A percentile compares a stretch with the other conserved stretches of the same genome.
phyloP scores from a whole-genome alignment of 2,888 invertebrate species.

The Callosobruchus maculatus region DNA sequence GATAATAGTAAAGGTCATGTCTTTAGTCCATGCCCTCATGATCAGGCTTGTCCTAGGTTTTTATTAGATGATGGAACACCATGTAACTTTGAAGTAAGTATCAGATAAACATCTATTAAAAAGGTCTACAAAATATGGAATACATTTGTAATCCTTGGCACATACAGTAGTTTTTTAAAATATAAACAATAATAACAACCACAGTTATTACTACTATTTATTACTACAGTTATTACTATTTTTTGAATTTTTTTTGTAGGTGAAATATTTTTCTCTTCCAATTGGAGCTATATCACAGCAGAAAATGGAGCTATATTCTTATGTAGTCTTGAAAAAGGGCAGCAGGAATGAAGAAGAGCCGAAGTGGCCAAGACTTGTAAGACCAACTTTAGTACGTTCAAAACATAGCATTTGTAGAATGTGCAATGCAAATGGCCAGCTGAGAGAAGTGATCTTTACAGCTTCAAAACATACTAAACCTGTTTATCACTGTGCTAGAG shows the following conservation, averaged over 20 bases:
- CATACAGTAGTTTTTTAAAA: no score
- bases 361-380: conserved; percentile 75
- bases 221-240: no score
- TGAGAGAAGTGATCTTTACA: conserved; percentile 76
- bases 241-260: background rate
- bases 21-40: conserved; percentile 86
- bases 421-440: conserved; percentile 70
- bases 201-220: no score
- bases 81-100: conserved; percentile 69
- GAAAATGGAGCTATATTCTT: conserved; percentile 65
- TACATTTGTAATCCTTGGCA: no score
- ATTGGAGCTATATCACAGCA: conserved; percentile 50
- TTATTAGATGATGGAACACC: conserved; percentile 62
- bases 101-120: background rate
- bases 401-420: conserved; percentile 74
- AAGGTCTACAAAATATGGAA: no score
- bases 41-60: conserved; percentile 45
- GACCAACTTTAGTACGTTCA: conserved; percentile 65
- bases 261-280: conserved; percentile 55
- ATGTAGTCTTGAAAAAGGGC: conserved; percentile 75
- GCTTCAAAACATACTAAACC: conserved; percentile 71
- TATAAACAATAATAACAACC: no score
- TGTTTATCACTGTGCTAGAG: conserved; percentile 69
- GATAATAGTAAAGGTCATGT: conserved; percentile 55
- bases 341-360: conserved; percentile 50